Conservation (phyloP, 1,140 invertebrate species). For the Thaumatotibia leucotreta region DNA sequence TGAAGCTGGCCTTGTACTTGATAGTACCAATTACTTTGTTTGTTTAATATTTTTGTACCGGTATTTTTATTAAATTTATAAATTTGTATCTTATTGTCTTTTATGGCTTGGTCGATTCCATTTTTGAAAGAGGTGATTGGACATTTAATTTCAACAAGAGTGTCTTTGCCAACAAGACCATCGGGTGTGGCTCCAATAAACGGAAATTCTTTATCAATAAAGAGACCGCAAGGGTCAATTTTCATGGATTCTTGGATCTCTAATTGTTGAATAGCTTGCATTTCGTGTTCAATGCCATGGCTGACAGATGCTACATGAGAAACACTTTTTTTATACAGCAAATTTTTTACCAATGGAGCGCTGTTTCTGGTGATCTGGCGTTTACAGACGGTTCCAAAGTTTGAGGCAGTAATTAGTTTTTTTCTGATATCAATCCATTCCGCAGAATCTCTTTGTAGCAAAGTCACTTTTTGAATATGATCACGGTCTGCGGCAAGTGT, state of each 20-base stretch:
- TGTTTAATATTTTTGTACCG: conserved; percentile 1
- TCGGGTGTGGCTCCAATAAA: conserved; percentile 53
- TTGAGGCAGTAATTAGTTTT: conserved; percentile 28
- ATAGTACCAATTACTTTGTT: conserved; percentile 25
- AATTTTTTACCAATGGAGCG: conserved; percentile 20
- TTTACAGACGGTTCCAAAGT: conserved; percentile 18
- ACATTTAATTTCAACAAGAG: conserved; percentile 34
- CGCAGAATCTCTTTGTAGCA: conserved; percentile 20
- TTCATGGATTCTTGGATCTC: conserved; percentile 16
- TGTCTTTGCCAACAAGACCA: too few species aligned
- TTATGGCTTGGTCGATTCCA: conserved; percentile 7
- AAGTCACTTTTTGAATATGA: conserved; percentile 16
- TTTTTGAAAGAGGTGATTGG: conserved; percentile 8
- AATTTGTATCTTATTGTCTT: conserved; percentile 19
- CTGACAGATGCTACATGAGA: conserved; percentile 20
- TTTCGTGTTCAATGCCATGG: conserved; percentile 38
- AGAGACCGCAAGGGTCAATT: conserved; percentile 46
- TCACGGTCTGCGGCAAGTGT: conserved; percentile 14
- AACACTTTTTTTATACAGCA: too few species aligned
- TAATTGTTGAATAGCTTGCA: conserved; percentile 30
- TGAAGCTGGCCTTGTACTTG: conserved; percentile 29
- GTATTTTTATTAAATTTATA: conserved; percentile 20
- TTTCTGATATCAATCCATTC: conserved; percentile 28
- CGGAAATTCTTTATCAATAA: conserved; percentile 40
- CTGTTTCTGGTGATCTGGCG: conserved; percentile 13